These are phyloP conservation scores for Bombus confusus DNA, from an alignment of 1,140 invertebrate genomes.

Conservation along the genomic window DNA sequence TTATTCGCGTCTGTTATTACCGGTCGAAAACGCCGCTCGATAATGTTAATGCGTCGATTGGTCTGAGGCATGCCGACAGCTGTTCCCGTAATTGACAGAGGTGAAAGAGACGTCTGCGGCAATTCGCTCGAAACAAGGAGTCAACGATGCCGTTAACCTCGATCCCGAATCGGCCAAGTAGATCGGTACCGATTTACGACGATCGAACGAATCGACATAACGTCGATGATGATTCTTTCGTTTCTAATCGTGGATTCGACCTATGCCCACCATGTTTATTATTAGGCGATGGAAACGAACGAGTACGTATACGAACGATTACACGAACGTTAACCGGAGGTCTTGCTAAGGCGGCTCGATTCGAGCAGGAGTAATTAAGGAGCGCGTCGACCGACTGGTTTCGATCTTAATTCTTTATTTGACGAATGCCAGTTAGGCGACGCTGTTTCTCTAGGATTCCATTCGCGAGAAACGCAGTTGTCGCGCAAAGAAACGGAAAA, in stretches of 20 bases:
- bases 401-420: constrained; percentile 24
- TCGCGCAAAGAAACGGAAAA: background rate
- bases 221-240: background rate
- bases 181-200: constrained; percentile 3
- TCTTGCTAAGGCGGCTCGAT: background rate
- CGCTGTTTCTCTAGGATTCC: background rate
- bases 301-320: background rate
- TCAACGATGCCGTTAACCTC: constrained; percentile 43
- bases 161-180: constrained; percentile 15
- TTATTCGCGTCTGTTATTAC: background rate
- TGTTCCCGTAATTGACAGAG: constrained; percentile 16
- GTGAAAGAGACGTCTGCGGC: constrained; percentile 30
- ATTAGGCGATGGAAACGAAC: background rate
- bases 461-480: background rate
- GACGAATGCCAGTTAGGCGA: background rate
- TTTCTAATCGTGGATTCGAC: background rate
- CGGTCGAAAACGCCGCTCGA: background rate
- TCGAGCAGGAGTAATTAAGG: constrained; percentile 1
- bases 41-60: background rate
- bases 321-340: constrained; percentile 3
- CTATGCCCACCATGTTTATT: constrained; percentile 1
- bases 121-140: constrained; percentile 28
- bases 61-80: background rate
- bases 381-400: constrained; percentile 7
- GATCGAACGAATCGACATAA: background rate